Evolutionary conservation across 1,140 invertebrate species (phyloP).

Genomic region (Penaeus japonicus): DNA sequence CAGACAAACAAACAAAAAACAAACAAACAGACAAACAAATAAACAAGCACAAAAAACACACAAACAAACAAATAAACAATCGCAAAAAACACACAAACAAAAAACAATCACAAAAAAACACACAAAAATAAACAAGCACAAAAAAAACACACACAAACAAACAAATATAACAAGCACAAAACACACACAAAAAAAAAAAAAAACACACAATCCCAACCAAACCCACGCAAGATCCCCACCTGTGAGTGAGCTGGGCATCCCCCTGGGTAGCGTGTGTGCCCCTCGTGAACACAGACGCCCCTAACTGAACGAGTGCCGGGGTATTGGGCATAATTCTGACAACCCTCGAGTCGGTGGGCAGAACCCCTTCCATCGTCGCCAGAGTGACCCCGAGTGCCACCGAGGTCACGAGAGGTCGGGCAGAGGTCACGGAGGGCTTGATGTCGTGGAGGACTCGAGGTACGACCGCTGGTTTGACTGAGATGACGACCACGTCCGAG

Average conservation of each 20-base stretch:
- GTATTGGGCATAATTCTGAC: constrained; percentile 96
- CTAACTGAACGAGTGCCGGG: constrained; percentile 82
- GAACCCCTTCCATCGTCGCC: constrained; percentile 77
- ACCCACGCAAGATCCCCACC: constrained; percentile 58
- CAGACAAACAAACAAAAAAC: too few relatives aligned
- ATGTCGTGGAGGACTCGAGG: constrained; percentile 80
- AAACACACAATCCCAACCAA: background rate
- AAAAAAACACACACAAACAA: too few relatives aligned
- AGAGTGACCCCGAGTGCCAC: constrained; percentile 91
- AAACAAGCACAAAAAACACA: too few relatives aligned
- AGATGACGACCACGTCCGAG: constrained; percentile 85
- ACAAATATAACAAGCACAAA: background rate
- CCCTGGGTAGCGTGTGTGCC: constrained; percentile 75
- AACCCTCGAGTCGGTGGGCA: constrained; percentile 75
- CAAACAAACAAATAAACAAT: too few relatives aligned
- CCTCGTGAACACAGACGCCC: constrained; percentile 81
- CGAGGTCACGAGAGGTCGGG: constrained; percentile 80
- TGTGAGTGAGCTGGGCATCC: constrained; percentile 60
- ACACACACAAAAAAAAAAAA: background rate
- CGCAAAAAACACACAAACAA: too few relatives aligned
- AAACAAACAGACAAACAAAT: too few relatives aligned
- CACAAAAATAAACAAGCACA: too few relatives aligned
- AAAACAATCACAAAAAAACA: too few relatives aligned
- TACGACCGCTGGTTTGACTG: constrained; percentile 91
- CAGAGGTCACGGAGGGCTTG: constrained; percentile 71